Base-by-base conservation (phyloP, 2,888 invertebrate species). In the Tetramorium bicarinatum region DNA sequence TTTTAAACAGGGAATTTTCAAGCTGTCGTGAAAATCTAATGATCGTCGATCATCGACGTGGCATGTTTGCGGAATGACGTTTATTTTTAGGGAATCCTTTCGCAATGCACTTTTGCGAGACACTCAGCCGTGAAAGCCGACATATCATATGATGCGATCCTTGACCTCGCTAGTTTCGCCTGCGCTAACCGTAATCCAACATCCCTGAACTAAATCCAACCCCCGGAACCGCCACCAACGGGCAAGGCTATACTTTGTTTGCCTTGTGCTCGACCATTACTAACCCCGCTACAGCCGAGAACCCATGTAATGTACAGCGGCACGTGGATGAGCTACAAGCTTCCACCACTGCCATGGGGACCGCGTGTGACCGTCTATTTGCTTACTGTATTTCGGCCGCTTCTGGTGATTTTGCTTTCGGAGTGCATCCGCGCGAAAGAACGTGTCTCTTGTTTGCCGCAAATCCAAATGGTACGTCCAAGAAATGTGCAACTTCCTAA, bases 91-190 rank as follows among this genome's bases (percentile, higher is more conserved):
- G 72, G 83, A 82, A 83, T 59, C 81, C 85, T 74, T 72, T 67
- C 34, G 47, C 66, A 67, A 80, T 87, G 86, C 87, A 87, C 88
- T 89, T 89, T 87, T 56, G 54, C 86, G 47, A 79, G 86, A 84
- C 83, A 88, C 90, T 91, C 83, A 90, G 87, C 86, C 87, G 85
- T 88, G 80, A 85, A 77, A 89, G 89, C 85, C 90, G 89, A 93
- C 21, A 93, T 93, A 91, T 92, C 92, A 92, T 92, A 93, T 93
- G 91, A 80, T 91, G 89, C 91, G 91, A 91, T 91, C 91, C 92
- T 93, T 92, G 92, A 93, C 91, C 92, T 88, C 88, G 84, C 90
- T 83, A 69, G 77, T 87, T 85, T 76, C 87, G 69, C 84, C 15
- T 89, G 82, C 83, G 87, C 89, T 89, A 91, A 92, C 92, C 92